Base-by-base conservation (phyloP, 2,888 invertebrate genomes). In the Fragum sueziense region DNA sequence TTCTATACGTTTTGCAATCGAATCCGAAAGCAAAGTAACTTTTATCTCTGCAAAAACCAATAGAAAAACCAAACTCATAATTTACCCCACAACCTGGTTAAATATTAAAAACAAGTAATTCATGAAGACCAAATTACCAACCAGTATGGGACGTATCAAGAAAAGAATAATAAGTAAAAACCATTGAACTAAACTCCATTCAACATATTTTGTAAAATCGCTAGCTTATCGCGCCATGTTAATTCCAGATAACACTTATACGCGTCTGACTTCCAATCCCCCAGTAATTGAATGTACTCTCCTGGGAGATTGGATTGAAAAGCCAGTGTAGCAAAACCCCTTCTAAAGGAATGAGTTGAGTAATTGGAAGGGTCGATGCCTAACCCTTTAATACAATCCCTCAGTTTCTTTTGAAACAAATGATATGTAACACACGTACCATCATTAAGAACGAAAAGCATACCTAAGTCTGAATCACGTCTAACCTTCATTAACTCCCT, bases 301-400 rank as follows among this genome's bases (percentile, higher is more conserved):
- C 29, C 52, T 11, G 41, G 17, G 9, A 70, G 33, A 7, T 52
- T 52, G 22, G 54, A 70, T 20, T 47, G 25, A 51, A 51, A 51
- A 6, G 69, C 69, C 25, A 69, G 29, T 29, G 69, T 69, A 14
- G 69, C 52, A 51, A 69, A 69, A 69, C 69, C 69, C 17, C 69
- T 47, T 69, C 51, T 47, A n/a, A n/a, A n/a, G n/a, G n/a, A n/a
- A n/a, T n/a, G n/a, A n/a, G n/a, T n/a, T n/a, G n/a, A n/a, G n/a
- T 2, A 69, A 70, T 9, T 29, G 6, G 2, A 7, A 6, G 68
- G 29, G 9, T 68, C 25, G 11, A 47, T 25, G 11, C 17, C 29
- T 47, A 51, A 47, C 1, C 11, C n/a, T 9, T 22, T 25, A 70
- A 54, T 70, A 6, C 54, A 54, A n/a, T 17, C 14, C 1, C 33